These are phyloP conservation scores for Glyphotaelius pellucidus DNA, from an alignment of 2,888 invertebrate species.

Conservation along the genomic window DNA sequence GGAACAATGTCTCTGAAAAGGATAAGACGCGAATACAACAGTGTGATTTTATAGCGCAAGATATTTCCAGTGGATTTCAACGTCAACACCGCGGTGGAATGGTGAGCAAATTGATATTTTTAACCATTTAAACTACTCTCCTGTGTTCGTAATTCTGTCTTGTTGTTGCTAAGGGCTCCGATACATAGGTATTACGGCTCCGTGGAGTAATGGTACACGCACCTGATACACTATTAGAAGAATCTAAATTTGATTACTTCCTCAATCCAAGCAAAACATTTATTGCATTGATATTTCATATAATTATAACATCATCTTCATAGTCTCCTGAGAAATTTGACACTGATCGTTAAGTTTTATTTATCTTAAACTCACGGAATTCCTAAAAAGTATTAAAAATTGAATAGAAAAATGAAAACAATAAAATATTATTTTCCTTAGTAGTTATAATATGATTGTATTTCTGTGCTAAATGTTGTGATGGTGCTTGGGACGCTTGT, in stretches of 20 bases:
- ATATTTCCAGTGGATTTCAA: slow-evolving; percentile 73
- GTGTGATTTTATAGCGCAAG: slow-evolving; percentile 78
- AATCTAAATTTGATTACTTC: background rate
- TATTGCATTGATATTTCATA: background rate
- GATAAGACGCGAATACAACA: slow-evolving; percentile 76
- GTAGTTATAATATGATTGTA: background rate
- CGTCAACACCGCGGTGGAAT: slow-evolving; percentile 68
- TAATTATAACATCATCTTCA: background rate
- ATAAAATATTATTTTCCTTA: background rate
- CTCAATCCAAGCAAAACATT: background rate
- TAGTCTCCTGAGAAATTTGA: background rate
- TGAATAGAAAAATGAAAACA: background rate
- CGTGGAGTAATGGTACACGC: background rate
- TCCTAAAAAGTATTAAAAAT: background rate
- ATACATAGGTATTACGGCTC: background rate
- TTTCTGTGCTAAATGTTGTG: background rate
- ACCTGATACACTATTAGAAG: background rate
- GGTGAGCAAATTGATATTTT: slow-evolving; percentile 70
- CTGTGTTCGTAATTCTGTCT: background rate
- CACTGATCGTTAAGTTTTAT: background rate
- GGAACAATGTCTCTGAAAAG: slow-evolving; percentile 77
- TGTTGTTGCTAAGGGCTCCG: slow-evolving; percentile 29
- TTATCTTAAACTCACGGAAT: background rate
- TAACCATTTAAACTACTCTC: background rate
- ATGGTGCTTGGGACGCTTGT: background rate